Evolutionary conservation across 2,797 vertebrate species (phyloP), one percentile per base, ranked within the genome.

Genomic region (Sorex maritimensis): DNA sequence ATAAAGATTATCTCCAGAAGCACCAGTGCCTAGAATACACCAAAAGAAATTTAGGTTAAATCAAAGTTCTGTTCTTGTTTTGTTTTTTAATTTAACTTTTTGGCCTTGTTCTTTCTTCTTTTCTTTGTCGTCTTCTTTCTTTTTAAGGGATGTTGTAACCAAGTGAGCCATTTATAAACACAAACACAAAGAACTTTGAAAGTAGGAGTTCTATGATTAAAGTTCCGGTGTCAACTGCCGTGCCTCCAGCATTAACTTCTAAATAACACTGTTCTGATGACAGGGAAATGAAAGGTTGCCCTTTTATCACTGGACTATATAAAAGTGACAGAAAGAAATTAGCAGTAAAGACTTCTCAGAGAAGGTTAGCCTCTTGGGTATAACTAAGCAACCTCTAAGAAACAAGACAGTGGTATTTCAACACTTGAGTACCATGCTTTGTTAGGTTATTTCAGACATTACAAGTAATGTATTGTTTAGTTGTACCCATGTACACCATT

Each of bases 381-480:
- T 97, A 98, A 98, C 97, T 97, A 98, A 98, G 87, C 63, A 96
- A 95, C 93, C 88, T 93, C 93, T 94, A 95, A 97, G 97, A 97
- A 90, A 95, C 30, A 93, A 44, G 77, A 89, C 65, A 95, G 44
- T 52, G 92, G 93, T 93, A 95, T 95, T 98, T 97, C 92, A 92
- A 88, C 96, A 95, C 94, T 94, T 96, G 96, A 93, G 86, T 88
- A 96, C 94, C 93, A 92, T 97, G 97, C 96, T 97, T 97, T 97
- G 95, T 87, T 97, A 96, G 79, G 96, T 97, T 97, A 96, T 96
- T 97, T 93, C 96, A 98, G 96, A 97, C 97, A 97, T 97, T 97
- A 97, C 93, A 93, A 97, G 97, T 97, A 98, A 98, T 95, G 94
- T 67, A 96, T 97, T 97, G 96, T 97, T 98, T 97, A 95, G 96